phyloP scores from a whole-genome alignment of 2,797 vertebrate genomes.

The Sebastes aleutianus region DNA sequence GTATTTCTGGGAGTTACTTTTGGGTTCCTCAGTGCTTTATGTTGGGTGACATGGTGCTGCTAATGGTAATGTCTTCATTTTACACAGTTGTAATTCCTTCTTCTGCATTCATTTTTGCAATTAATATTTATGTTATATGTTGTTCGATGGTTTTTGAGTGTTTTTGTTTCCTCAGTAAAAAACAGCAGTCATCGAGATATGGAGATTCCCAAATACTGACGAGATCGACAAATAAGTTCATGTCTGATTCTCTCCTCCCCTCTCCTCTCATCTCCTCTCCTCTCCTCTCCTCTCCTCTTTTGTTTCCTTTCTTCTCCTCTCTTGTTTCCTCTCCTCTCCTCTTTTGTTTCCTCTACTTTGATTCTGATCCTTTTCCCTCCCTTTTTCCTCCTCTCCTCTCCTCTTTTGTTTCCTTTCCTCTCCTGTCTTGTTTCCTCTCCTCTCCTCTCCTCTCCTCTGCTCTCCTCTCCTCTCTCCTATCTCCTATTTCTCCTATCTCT shows the following conservation, averaged over 20 bases:
- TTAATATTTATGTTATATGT: neutral
- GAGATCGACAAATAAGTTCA: slow-evolving; percentile 22
- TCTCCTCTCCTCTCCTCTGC: slow-evolving; percentile 2
- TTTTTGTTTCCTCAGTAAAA: neutral
- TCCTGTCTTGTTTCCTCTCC: slow-evolving; percentile 1
- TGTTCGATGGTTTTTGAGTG: neutral
- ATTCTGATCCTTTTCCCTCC: too few species aligned
- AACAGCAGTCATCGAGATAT: neutral
- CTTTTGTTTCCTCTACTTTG: too few species aligned
- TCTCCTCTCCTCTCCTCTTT: neutral
- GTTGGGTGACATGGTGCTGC: neutral
- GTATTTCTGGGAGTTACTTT: neutral
- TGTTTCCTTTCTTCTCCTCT: neutral
- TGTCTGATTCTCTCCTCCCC: slow-evolving; percentile 22
- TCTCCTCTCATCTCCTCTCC: neutral
- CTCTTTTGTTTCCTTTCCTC: neutral
- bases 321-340: too few species aligned
- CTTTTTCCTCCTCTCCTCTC: too few species aligned
- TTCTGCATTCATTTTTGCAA: neutral
- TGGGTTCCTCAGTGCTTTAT: neutral
- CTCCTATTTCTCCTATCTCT: neutral
- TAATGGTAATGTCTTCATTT: neutral
- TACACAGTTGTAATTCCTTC: neutral
- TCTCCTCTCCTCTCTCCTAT: too few species aligned
- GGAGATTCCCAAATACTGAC: slow-evolving; percentile 15